phyloP scores from a whole-genome alignment of 2,888 invertebrate species.

The Lithophane semibrunnea region DNA sequence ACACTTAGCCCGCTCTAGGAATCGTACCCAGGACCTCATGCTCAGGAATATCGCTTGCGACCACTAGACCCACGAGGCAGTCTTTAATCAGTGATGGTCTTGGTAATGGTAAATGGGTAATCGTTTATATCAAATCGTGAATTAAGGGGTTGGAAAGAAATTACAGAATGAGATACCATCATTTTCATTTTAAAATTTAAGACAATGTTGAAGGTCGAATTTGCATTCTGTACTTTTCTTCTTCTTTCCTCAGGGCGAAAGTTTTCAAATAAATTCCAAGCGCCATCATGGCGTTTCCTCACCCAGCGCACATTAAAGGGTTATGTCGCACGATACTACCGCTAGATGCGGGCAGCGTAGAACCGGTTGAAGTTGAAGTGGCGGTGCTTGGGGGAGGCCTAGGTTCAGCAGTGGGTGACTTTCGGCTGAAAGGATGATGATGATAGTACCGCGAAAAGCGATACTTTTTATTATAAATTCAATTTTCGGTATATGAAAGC shows the following conservation, averaged over 20 bases:
- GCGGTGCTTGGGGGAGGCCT: no score
- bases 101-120: background rate
- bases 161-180: background rate
- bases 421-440: no score
- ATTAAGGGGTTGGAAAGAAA: background rate
- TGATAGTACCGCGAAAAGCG: background rate
- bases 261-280: background rate
- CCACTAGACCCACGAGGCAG: no score
- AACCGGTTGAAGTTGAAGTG: no score
- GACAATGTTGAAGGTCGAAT: no score
- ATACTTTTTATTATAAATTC: conserved; percentile 6
- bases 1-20: no score
- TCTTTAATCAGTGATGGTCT: background rate
- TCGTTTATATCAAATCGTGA: background rate
- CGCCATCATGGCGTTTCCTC: background rate
- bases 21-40: no score
- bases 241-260: background rate
- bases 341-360: no score
- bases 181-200: background rate
- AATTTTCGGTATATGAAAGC: conserved; percentile 11
- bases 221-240: background rate
- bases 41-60: no score
- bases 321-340: background rate
- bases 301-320: background rate
- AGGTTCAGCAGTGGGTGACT: no score